Base-by-base conservation (phyloP, 2,113 vertebrate species). In the Serilophus lunatus region DNA sequence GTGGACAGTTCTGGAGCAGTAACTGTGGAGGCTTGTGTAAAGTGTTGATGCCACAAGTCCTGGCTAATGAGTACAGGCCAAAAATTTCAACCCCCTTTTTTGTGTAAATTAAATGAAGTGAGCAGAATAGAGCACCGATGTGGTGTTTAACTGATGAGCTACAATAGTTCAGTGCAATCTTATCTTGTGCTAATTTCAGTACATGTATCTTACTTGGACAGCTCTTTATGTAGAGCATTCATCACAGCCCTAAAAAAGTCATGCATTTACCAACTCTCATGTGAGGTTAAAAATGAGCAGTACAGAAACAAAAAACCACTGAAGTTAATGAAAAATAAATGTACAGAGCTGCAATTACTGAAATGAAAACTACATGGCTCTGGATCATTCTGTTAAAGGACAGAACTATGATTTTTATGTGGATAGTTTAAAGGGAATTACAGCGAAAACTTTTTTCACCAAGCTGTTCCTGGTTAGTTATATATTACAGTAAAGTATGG, bases 191-290 rank as follows among this genome's bases (percentile, higher is more conserved):
- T 77, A 31, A 65, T 44, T 92, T 76, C 90, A 56, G 63, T 49
- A 63, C 63, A 35, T 9, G 63, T 7, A 11, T 40, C 49, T 65
- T 59, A 26, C 49, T 23, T 7, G 25, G 40, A 24, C 45, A 72
- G 40, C 20, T 92, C 28, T 86, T 69, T 15, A 26, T 22, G 23
- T 1, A 83, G 33, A 54, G 5, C 5, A 10, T 60, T 66, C 10
- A 29, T 49, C 70, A 42, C 44, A 65, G 33, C 36, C n/a, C 40
- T 20, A 9, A 72, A 66, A 51, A 33, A 33, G 33, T 31, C 5
- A 40, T 3, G 8, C 23, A 38, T 7, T 13, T 20, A 4, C 1
- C 1, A 63, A 50, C 38, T 86, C 40, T 28, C 0, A 2, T 0
- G 1, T 36, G 59, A 65, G 8, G 64, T 28, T 49, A 44, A 13